Percentiles rank a stretch among this genome's conserved stretches.
These are phyloP conservation scores for Muscicapa striata DNA, from an alignment of 2,797 vertebrate genomes.

Conservation along the genomic window DNA sequence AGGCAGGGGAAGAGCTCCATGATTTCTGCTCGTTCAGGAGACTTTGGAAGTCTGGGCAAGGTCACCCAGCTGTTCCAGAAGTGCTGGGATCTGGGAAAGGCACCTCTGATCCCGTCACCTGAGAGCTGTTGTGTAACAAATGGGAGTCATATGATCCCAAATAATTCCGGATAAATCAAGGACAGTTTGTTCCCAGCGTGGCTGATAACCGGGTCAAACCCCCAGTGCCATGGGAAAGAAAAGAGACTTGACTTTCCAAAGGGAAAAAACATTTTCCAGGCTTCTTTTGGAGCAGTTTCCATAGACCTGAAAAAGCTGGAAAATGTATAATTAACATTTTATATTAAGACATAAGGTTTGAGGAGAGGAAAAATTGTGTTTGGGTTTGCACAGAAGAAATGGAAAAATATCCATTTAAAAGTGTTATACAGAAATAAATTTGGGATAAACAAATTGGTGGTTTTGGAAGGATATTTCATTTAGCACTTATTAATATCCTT, in stretches of 20 bases:
- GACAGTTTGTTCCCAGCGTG: not conserved
- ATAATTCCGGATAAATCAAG: not conserved
- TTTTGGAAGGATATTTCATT: not conserved
- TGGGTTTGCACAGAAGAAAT: rapidly evolving
- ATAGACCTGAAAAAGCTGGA: not conserved
- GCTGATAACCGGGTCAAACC: not conserved
- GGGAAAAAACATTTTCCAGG: not conserved
- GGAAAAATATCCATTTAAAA: not conserved
- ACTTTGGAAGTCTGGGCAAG: not conserved
- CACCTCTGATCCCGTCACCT: not conserved
- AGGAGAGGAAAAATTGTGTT: not conserved
- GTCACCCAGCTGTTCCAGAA: not conserved
- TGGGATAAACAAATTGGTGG: not conserved
- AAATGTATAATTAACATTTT: not conserved
- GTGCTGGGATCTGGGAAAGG: not conserved
- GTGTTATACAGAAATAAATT: not conserved
- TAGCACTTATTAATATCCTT: not conserved
- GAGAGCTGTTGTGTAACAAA: not conserved
- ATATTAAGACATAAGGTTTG: not conserved
- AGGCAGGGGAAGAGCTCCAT: not conserved
- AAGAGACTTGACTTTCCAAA: not conserved
- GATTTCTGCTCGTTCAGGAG: not conserved
- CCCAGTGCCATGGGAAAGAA: not conserved
- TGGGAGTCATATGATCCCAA: not conserved
- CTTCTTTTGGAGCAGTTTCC: not conserved